Evolutionary conservation across 2,113 vertebrate genomes (phyloP).

Genomic region (Oplegnathus fasciatus): DNA sequence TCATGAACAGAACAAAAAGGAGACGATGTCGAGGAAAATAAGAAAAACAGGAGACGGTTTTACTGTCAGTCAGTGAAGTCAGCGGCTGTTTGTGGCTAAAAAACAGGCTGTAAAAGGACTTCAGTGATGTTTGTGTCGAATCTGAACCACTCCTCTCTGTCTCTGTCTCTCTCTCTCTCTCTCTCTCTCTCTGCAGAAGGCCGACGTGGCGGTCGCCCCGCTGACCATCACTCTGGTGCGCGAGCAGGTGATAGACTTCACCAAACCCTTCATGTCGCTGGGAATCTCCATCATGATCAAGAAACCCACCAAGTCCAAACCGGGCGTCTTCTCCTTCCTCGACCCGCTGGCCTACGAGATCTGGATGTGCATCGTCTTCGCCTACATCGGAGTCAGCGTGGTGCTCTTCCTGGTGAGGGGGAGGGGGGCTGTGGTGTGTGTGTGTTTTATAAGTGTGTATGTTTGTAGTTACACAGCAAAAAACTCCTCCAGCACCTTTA

Average conservation of each 20-base stretch:
- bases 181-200: conserved; percentile 85
- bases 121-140: neutral
- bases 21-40: too few relatives aligned
- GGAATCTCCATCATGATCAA: conserved; percentile 99
- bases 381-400: conserved; percentile 99
- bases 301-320: conserved; percentile 98
- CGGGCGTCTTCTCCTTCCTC: conserved; percentile 97
- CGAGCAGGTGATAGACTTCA: conserved; percentile 99
- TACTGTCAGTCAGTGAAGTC: neutral
- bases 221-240: conserved; percentile 97
- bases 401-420: conserved; percentile 95
- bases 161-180: too few relatives aligned
- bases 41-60: too few relatives aligned
- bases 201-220: conserved; percentile 95
- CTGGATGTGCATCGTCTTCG: conserved; percentile 99
- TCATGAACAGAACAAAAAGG: too few relatives aligned
- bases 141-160: neutral
- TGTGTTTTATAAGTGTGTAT: neutral
- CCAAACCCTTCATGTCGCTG: conserved; percentile 98
- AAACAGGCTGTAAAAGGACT: neutral
- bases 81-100: neutral
- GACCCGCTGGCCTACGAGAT: conserved; percentile 99
- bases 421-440: neutral
- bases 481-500: too few relatives aligned
- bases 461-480: neutral